These are phyloP conservation scores for Cheilosia variabilis DNA, from an alignment of 2,888 invertebrate species.

Conservation along the genomic window DNA sequence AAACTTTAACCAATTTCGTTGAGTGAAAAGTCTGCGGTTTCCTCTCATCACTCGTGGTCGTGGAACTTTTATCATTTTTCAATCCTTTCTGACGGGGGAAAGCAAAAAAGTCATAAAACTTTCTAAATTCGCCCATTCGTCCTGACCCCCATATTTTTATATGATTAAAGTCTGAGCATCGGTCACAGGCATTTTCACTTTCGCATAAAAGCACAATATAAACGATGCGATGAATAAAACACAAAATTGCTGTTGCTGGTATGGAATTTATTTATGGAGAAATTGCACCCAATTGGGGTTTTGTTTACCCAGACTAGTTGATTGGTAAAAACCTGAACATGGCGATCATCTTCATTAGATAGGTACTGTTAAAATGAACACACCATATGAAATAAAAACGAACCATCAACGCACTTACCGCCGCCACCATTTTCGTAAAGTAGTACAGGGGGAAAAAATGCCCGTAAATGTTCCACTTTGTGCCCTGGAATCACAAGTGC, in stretches of 20 bases:
- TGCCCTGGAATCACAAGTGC: slow-evolving; percentile 28
- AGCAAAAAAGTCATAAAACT: slow-evolving; percentile 47
- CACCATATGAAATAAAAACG: slow-evolving; percentile 9
- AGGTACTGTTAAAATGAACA: not conserved
- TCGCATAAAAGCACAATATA: slow-evolving; percentile 20
- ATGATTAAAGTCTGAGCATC: too few relatives aligned
- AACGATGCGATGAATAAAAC: too few relatives aligned
- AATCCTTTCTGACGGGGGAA: slow-evolving; percentile 19
- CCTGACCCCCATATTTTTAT: not conserved
- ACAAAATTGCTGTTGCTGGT: too few relatives aligned
- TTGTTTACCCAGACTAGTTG: too few relatives aligned
- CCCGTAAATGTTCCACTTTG: slow-evolving; percentile 49
- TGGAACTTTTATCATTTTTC: slow-evolving; percentile 11
- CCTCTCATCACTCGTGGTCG: slow-evolving; percentile 9
- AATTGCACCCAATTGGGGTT: too few relatives aligned
- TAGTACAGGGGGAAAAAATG: slow-evolving; percentile 22
- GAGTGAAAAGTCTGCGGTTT: slow-evolving; percentile 25
- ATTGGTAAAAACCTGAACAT: too few relatives aligned
- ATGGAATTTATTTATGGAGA: too few relatives aligned
- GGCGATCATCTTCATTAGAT: too few relatives aligned
- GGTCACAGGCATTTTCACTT: slow-evolving; percentile 34
- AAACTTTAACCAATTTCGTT: slow-evolving; percentile 43
- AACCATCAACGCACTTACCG: not conserved
- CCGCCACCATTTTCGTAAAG: too few relatives aligned
- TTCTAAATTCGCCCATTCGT: slow-evolving; percentile 14